Conservation (phyloP, 1,140 invertebrate species). For the Linepithema humile region DNA sequence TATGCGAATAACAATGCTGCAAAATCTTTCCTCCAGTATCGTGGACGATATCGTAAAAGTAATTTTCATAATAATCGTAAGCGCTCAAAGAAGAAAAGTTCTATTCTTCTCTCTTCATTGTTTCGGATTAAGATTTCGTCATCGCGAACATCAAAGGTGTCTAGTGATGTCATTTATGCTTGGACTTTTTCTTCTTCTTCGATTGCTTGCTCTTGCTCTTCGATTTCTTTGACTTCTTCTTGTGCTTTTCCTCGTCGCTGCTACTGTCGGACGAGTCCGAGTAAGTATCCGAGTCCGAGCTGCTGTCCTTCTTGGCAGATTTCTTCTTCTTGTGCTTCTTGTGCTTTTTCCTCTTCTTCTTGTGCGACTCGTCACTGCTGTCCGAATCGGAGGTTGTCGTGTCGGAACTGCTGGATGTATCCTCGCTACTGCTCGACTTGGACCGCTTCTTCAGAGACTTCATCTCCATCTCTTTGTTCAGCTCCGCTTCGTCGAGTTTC, state of each 20-base stretch:
- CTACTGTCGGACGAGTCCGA: conserved; percentile 82
- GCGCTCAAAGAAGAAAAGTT: conserved; percentile 54
- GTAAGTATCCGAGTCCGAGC: conserved; percentile 79
- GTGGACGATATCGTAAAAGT: conserved; percentile 38
- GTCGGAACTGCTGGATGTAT: conserved; percentile 75
- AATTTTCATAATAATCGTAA: conserved; percentile 48
- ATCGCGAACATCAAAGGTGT: conserved; percentile 27
- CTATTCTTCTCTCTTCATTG: too few species aligned
- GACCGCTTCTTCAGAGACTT: conserved; percentile 75
- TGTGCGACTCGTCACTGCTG: conserved; percentile 82
- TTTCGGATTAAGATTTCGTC: too few species aligned
- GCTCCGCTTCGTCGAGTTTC: conserved; percentile 72
- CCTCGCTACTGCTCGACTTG: conserved; percentile 72
- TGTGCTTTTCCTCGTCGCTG: conserved; percentile 83
- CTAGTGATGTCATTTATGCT: conserved; percentile 83
- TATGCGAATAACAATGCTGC: conserved; percentile 26
- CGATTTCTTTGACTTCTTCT: conserved; percentile 83
- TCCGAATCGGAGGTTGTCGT: conserved; percentile 78
- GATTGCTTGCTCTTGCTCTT: conserved; percentile 83
- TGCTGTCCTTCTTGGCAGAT: conserved; percentile 76
- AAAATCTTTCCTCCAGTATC: conserved; percentile 23
- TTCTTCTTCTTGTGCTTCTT: conserved; percentile 82
- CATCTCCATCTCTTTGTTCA: conserved; percentile 70
- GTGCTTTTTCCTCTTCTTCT: conserved; percentile 81
- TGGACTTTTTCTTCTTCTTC: conserved; percentile 86